phyloP scores from a whole-genome alignment of 2,888 invertebrate genomes.

The Ptychoptera albimana region DNA sequence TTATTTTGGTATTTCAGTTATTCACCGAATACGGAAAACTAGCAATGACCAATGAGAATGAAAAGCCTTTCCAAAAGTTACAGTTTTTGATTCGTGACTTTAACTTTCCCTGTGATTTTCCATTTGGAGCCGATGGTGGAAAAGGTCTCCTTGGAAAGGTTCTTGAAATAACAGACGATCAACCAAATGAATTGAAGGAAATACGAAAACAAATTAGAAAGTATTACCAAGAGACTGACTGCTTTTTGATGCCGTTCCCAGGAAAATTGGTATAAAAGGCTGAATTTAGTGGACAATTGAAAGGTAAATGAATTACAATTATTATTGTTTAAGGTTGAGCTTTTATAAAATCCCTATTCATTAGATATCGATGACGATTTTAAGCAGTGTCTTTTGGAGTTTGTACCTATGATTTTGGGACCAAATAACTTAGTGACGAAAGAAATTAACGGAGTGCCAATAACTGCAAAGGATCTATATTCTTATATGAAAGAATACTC shows the following conservation, averaged over 20 bases:
- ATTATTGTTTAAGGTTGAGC: no score
- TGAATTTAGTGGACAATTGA: neutral
- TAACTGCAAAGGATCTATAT: neutral
- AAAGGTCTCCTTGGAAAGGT: neutral
- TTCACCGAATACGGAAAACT: constrained; percentile 5
- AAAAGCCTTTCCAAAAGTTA: constrained; percentile 5
- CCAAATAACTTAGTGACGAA: neutral
- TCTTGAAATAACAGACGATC: constrained; percentile 3
- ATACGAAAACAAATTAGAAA: neutral
- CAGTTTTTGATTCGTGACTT: constrained; percentile 5
- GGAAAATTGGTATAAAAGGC: neutral
- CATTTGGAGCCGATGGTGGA: constrained; percentile 4
- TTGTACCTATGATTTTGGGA: neutral
- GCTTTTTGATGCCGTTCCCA: constrained; percentile 7
- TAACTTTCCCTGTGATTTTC: constrained; percentile 4
- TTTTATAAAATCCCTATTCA: no score
- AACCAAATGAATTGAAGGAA: neutral
- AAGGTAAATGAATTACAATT: neutral
- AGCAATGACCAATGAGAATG: neutral
- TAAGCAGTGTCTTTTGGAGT: neutral
- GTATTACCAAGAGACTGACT: neutral
- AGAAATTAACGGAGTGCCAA: neutral
- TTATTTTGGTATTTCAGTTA: neutral
- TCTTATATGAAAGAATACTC: neutral
- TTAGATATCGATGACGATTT: neutral